These are phyloP conservation scores for Ctena decussata DNA, from an alignment of 2,888 invertebrate species.

Conservation along the genomic window DNA sequence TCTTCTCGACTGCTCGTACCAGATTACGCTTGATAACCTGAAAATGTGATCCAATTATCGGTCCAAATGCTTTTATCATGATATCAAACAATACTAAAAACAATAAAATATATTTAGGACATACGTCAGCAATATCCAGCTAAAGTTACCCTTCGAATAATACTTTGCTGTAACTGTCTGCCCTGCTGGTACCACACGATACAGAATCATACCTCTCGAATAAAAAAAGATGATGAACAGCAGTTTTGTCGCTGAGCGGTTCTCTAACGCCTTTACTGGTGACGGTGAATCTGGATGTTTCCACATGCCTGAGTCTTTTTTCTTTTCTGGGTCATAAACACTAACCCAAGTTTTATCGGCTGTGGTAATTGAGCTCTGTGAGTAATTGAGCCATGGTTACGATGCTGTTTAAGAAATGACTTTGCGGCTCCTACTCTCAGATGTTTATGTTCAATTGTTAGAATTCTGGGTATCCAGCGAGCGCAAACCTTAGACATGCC, in stretches of 20 bases:
- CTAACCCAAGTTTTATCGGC: neutral
- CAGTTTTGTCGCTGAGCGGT: neutral
- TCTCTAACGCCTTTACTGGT: neutral
- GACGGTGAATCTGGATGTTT: neutral
- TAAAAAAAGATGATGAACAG: neutral
- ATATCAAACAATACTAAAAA: neutral
- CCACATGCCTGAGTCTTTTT: neutral
- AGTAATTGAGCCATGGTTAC: slow-evolving; percentile 10
- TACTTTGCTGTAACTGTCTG: neutral
- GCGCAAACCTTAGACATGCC: slow-evolving; percentile 3
- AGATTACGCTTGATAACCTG: neutral
- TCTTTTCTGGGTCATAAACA: neutral
- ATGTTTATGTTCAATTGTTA: slow-evolving; percentile 5
- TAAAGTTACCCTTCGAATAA: neutral
- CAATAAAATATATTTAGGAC: neutral
- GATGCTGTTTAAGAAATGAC: slow-evolving; percentile 10
- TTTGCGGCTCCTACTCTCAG: neutral
- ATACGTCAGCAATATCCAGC: neutral
- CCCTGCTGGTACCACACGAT: neutral
- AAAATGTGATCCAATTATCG: neutral
- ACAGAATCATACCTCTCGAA: neutral
- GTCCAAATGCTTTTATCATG: neutral
- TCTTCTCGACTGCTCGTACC: neutral
- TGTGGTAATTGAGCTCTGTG: neutral
- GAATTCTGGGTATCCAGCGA: slow-evolving; percentile 3